Evolutionary conservation across 2,888 invertebrate genomes (phyloP).

Genomic region (Synanthedon formicaeformis): DNA sequence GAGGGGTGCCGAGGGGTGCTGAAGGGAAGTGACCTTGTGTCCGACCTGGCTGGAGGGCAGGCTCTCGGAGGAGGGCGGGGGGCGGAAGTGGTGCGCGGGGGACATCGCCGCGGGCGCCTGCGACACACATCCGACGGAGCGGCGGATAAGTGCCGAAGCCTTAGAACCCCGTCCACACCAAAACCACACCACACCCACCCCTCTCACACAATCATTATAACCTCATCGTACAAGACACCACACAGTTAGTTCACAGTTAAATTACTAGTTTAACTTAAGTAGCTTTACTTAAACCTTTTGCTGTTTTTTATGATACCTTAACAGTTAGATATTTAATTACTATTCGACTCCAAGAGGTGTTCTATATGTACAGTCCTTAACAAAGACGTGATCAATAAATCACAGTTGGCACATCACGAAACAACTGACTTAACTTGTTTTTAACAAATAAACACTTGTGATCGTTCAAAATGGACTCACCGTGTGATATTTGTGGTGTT

Average conservation of each 20-base stretch:
- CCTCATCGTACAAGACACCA: no score
- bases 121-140: background rate
- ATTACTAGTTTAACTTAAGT: no score
- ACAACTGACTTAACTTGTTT: no score
- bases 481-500: conserved; percentile 91
- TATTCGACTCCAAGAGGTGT: no score
- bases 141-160: background rate
- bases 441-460: no score
- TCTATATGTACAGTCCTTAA: no score
- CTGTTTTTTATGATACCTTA: no score
- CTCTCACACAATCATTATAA: background rate
- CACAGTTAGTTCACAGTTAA: no score
- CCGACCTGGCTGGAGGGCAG: conserved; percentile 84
- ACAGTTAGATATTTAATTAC: no score
- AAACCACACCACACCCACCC: background rate
- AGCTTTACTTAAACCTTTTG: no score
- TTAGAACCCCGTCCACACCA: conserved; percentile 5
- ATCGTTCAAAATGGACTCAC: conserved; percentile 66
- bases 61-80: conserved; percentile 79
- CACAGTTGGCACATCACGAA: no score
- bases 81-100: conserved; percentile 82
- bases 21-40: background rate
- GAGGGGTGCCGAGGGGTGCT: background rate
- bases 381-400: no score
- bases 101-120: conserved; percentile 95